Base-by-base conservation (phyloP, 2,113 vertebrate genomes). In the Cnemophilus loriae region DNA sequence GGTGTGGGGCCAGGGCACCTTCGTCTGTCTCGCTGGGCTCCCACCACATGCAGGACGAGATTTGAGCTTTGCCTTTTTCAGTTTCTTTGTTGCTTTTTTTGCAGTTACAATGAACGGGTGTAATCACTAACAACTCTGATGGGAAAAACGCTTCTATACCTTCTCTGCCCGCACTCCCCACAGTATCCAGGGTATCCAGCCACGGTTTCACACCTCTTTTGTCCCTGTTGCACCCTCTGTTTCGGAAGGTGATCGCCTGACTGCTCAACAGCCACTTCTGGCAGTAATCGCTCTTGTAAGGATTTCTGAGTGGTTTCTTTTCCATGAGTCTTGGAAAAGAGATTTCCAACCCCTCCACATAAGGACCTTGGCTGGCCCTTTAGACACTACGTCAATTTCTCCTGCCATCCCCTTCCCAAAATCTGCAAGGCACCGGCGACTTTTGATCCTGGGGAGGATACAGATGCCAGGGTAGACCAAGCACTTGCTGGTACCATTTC, bases 211-310 rank as follows among this genome's bases (percentile, higher is more conserved):
- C 0, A 2, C 6, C 27, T 46, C 16, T 9, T 30, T 39, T 33
- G 9, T 53, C 32, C 27, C 4, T 3, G 16, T 14, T 52, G 32
- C 26, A 1, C 10, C 13, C 18, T 33, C 32, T 3, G 5, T 64
- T 59, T 32, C 0, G 0, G 13, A 35, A 7, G 17, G 13, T 42
- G 42, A 37, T 21, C 0, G 0, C 15, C 33, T 8, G 41, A 27
- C 24, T 8, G 16, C 41, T 30, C 13, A 60, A 23, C 28, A 83
- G 21, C 16, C 23, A 1, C 33, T n/a, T 55, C 7, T 6, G 12
- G 10, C 22, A n/a, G 10, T 5, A 53, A 59, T 11, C 9, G 3
- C 27, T 71, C 46, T 41, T n/a, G 26, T 30, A 44, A 44, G 21
- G 44, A 50, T 55, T 78, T 50, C 39, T 9, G n/a, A 67, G 15